Base-by-base conservation (phyloP, 23 tunicate genomes). In the Pegea sp. region DNA sequence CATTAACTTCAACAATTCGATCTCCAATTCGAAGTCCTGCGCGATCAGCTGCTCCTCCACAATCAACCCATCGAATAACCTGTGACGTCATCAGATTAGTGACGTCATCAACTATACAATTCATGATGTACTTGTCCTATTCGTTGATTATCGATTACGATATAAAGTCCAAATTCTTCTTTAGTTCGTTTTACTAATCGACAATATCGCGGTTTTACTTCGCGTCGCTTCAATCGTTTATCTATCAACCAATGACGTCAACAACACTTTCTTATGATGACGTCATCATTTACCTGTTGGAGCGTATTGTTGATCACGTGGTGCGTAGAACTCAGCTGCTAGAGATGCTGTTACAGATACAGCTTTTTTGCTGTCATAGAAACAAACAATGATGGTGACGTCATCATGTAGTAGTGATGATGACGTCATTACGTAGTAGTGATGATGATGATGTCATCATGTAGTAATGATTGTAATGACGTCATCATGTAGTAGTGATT, bases 21-120 rank as follows among this genome's bases (percentile, higher is more conserved):
- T 91, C 99, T 3, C 99, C 99, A 42, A 91, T 91, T 26, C 92
- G 44, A 27, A 91, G 44, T 8, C 99, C 99, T 1, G 99, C 92
- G 29, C 92, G 34, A 38, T 91, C 99, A 0, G 99, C 99, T 19
- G 99, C 94, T 5, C 99, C 99, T 24, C 99, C 99, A 49, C 93
- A 74, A 55, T 91, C 99, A 0, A 91, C 86, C 99, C 99, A 91
- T 3, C 99, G 68, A n/a, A 91, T 68, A 22, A 91, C 97, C 92
- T 78, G 33, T 5, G 3, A 34, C 24, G 34, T 11, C 7, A 5
- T 5, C 43, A 24, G 8, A 55, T 7, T 7, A 8, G 8, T 6
- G 28, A 26, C 43, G 20, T n/a, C n/a, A n/a, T n/a, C n/a, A n/a
- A n/a, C n/a, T n/a, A n/a, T n/a, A n/a, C n/a, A n/a, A n/a, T n/a